Evolutionary conservation across 2,797 vertebrate genomes (phyloP).

Genomic region (Brachyalestes nurse): DNA sequence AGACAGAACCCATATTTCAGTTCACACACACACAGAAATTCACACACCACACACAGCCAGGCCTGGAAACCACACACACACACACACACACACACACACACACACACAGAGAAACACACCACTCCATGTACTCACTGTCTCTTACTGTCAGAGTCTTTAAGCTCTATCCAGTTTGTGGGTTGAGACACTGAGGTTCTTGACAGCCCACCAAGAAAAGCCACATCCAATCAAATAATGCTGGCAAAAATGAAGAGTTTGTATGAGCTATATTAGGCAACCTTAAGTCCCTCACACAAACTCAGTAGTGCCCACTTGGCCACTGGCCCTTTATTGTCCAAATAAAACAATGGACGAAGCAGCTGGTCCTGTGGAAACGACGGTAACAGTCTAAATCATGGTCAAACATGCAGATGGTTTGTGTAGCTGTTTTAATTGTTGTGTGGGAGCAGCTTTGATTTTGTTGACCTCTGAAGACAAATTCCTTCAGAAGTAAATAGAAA

Average conservation of each 20-base stretch:
- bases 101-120: constrained; percentile 6
- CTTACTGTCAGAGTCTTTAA: neutral
- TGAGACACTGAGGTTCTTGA: neutral
- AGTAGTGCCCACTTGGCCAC: neutral
- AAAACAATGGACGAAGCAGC: neutral
- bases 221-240: neutral
- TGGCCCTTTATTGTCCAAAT: neutral
- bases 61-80: constrained; percentile 2
- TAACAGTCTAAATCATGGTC: neutral
- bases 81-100: constrained; percentile 28
- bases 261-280: neutral
- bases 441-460: neutral
- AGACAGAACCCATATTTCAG: constrained; percentile 13
- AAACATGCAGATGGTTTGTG: neutral
- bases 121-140: neutral
- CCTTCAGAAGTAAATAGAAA: too few relatives aligned
- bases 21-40: neutral
- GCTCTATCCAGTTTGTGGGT: neutral
- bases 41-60: neutral
- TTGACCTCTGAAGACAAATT: too few relatives aligned
- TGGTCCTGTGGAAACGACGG: neutral
- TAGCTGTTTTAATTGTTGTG: neutral
- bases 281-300: neutral
- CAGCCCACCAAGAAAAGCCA: neutral
- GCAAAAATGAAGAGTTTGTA: neutral